These are phyloP conservation scores for Taphrorychus bicolor DNA, from an alignment of 2,888 invertebrate genomes.

Conservation along the genomic window DNA sequence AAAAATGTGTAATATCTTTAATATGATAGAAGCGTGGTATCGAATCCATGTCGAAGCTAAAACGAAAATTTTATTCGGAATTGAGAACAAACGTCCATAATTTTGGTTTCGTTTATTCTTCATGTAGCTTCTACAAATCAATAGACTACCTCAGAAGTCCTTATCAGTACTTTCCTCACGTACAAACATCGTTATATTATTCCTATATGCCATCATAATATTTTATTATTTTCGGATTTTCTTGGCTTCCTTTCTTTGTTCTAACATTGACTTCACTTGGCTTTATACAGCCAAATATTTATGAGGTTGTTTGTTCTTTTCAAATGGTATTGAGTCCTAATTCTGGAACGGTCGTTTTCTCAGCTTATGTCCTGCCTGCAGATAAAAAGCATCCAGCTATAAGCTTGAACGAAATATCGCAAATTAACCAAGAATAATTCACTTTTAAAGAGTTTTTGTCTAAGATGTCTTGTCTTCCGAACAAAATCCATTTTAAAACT, in stretches of 20 bases:
- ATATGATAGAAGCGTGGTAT: conserved; percentile 4
- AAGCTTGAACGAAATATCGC: not conserved
- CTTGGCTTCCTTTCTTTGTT: conserved; percentile 32
- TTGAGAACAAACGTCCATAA: conserved; percentile 27
- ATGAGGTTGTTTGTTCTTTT: conserved; percentile 5
- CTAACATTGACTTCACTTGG: conserved; percentile 5
- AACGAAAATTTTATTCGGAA: conserved; percentile 17
- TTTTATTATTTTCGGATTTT: conserved; percentile 43
- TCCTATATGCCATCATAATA: conserved; percentile 41
- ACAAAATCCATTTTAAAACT: conserved; percentile 10
- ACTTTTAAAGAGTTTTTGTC: not conserved
- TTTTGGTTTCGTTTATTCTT: conserved; percentile 39
- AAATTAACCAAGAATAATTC: not conserved
- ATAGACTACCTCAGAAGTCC: conserved; percentile 34
- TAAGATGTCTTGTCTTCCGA: not conserved
- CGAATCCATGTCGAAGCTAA: conserved; percentile 6
- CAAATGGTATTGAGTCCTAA: not conserved
- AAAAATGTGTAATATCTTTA: not conserved
- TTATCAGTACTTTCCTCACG: conserved; percentile 41
- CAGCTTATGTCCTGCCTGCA: not conserved
- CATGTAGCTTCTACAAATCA: conserved; percentile 36
- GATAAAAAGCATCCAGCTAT: not conserved
- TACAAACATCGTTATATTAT: conserved; percentile 42
- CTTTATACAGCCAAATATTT: conserved; percentile 5
- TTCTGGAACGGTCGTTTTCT: not conserved